Evolutionary conservation across 2,113 vertebrate species (phyloP).

Genomic region (Carassius gibelio): DNA sequence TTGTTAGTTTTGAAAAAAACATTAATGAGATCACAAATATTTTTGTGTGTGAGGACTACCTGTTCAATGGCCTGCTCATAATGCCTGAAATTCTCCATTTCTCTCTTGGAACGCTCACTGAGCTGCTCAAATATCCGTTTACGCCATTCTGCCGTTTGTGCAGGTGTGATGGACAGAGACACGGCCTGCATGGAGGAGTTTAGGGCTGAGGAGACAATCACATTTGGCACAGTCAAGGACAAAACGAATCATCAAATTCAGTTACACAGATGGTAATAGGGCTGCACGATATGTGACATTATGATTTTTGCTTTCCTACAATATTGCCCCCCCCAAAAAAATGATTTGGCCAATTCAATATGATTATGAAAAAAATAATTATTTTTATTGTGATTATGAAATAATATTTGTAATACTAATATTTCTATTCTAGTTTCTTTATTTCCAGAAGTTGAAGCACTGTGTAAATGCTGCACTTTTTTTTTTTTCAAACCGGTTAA

Average conservation of each 20-base stretch:
- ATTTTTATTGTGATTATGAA: too few species aligned
- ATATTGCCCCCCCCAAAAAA: too few species aligned
- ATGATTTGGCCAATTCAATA: too few species aligned
- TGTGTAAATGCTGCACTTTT: too few species aligned
- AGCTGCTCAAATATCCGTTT: conserved; percentile 96
- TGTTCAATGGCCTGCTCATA: conserved; percentile 95
- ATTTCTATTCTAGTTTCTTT: too few species aligned
- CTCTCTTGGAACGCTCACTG: conserved; percentile 86
- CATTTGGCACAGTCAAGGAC: neutral
- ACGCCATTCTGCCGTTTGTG: conserved; percentile 87
- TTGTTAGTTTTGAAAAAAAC: conserved; percentile 5
- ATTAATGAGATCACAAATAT: neutral
- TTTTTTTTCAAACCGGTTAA: too few species aligned
- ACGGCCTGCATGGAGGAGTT: conserved; percentile 81
- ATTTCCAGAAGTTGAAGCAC: too few species aligned
- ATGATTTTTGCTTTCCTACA: too few species aligned
- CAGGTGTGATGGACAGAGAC: conserved; percentile 84
- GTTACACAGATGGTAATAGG: neutral
- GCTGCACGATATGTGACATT: too few species aligned
- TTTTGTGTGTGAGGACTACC: conserved; percentile 68
- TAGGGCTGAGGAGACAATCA: conserved; percentile 72
- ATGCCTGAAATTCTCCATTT: conserved; percentile 91
- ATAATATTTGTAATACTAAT: too few species aligned
- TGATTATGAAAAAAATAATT: too few species aligned
- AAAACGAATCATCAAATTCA: conserved; percentile 13